phyloP scores from a whole-genome alignment of 2,888 invertebrate genomes.

The Serripes groenlandicus region DNA sequence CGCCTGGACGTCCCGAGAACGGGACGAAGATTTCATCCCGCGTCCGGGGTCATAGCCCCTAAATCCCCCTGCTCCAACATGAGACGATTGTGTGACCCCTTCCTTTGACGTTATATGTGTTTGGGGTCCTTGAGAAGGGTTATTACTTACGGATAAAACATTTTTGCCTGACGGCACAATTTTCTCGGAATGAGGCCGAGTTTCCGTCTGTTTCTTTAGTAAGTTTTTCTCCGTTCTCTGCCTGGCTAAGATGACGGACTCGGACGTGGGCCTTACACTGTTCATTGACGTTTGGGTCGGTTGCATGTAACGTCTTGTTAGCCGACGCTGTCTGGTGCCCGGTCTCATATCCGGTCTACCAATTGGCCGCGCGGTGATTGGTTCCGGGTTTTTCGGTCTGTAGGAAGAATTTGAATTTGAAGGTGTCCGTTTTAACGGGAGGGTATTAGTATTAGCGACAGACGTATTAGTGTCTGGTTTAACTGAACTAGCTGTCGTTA shows the following conservation, averaged over 20 bases:
- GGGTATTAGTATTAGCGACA: neutral
- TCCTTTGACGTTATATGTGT: constrained; percentile 57
- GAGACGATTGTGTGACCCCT: constrained; percentile 56
- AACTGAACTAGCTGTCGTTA: constrained; percentile 14
- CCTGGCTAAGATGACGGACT: constrained; percentile 66
- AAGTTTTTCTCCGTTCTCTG: constrained; percentile 69
- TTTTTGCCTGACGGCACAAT: constrained; percentile 55
- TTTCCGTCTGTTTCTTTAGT: constrained; percentile 60
- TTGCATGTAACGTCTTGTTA: constrained; percentile 61
- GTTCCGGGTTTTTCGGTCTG: constrained; percentile 63
- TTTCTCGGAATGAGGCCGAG: constrained; percentile 67
- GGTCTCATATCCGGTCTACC: constrained; percentile 50
- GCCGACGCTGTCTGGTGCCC: constrained; percentile 49
- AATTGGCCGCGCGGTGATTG: constrained; percentile 55
- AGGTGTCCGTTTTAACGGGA: constrained; percentile 39
- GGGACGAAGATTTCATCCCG: constrained; percentile 43
- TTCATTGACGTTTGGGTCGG: constrained; percentile 45
- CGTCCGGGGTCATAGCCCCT: constrained; percentile 58
- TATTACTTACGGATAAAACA: constrained; percentile 53
- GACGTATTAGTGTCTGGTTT: neutral
- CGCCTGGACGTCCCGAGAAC: constrained; percentile 48
- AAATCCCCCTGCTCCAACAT: constrained; percentile 57
- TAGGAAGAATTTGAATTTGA: constrained; percentile 34
- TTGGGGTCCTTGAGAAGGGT: constrained; percentile 63
- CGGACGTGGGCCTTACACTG: constrained; percentile 62